phyloP scores from a whole-genome alignment of 1,140 invertebrate species.

The Heterodera schachtii region DNA sequence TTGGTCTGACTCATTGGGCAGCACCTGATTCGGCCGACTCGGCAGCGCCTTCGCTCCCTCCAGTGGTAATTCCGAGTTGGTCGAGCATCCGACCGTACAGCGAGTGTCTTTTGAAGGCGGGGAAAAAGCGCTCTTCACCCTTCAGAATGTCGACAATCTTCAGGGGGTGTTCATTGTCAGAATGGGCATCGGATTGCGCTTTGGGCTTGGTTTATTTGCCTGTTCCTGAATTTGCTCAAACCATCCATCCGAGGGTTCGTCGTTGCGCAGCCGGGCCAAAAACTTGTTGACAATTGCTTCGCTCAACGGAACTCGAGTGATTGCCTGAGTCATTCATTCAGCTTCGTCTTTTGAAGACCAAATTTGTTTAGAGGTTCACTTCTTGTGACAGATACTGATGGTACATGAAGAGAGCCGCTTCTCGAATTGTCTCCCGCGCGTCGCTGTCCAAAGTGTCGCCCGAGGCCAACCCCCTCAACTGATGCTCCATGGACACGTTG shows the following conservation, averaged over 20 bases:
- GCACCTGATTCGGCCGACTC: neutral
- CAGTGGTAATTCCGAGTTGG: slow-evolving; percentile 75
- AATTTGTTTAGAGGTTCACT: slow-evolving; percentile 47
- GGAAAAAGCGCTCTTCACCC: slow-evolving; percentile 75
- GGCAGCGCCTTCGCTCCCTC: slow-evolving; percentile 30
- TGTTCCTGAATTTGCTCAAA: slow-evolving; percentile 81
- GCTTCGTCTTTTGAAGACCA: slow-evolving; percentile 8
- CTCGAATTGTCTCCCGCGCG: slow-evolving; percentile 72
- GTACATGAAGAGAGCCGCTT: slow-evolving; percentile 79
- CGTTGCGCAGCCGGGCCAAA: slow-evolving; percentile 73
- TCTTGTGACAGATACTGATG: slow-evolving; percentile 81
- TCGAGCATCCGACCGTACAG: slow-evolving; percentile 77
- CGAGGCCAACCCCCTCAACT: slow-evolving; percentile 64
- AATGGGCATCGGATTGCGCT: too few relatives aligned
- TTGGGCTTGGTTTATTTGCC: slow-evolving; percentile 52
- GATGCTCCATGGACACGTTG: slow-evolving; percentile 78
- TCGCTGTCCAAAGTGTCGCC: slow-evolving; percentile 57
- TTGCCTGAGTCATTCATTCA: slow-evolving; percentile 68
- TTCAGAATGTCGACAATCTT: slow-evolving; percentile 63
- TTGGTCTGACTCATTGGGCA: neutral
- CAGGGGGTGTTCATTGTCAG: neutral
- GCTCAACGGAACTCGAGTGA: slow-evolving; percentile 74
- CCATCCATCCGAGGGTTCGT: slow-evolving; percentile 74
- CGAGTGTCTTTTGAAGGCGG: slow-evolving; percentile 74
- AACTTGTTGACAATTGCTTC: slow-evolving; percentile 73